Evolutionary conservation across 2,888 invertebrate species (phyloP).

Genomic region (Pseudococcus longispinus): DNA sequence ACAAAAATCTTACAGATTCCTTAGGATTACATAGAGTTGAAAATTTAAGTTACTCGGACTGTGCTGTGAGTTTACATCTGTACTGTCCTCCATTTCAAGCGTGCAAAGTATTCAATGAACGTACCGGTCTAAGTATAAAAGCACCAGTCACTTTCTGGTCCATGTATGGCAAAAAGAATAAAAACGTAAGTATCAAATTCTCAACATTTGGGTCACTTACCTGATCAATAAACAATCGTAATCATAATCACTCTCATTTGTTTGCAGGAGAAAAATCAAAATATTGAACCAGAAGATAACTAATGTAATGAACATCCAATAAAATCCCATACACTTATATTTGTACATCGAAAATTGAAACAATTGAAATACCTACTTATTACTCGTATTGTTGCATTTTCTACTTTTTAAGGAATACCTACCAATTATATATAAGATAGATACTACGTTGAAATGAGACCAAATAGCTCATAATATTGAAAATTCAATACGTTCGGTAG

Average conservation of each 20-base stretch:
- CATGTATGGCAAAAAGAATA: slow-evolving; percentile 81
- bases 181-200: slow-evolving; percentile 65
- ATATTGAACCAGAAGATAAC: not conserved
- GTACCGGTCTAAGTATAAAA: slow-evolving; percentile 78
- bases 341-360: not conserved
- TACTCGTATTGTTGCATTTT: not conserved
- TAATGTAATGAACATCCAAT: not conserved
- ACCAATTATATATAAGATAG: not conserved
- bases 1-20: slow-evolving; percentile 71
- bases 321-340: not conserved
- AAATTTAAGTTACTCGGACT: slow-evolving; percentile 87
- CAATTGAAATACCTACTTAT: not conserved
- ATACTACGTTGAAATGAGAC: not conserved
- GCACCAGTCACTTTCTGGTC: slow-evolving; percentile 91
- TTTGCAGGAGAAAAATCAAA: not conserved
- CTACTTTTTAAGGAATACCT: not conserved
- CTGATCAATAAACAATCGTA: no score
- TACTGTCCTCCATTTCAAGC: slow-evolving; percentile 92
- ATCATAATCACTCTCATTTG: not conserved
- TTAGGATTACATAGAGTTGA: slow-evolving; percentile 95
- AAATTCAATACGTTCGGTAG: not conserved
- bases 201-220: no score
- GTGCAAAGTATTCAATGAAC: slow-evolving; percentile 90
- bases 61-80: slow-evolving; percentile 90
- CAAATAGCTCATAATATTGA: not conserved